phyloP scores from a whole-genome alignment of 1,140 invertebrate species.

The Zaprionus kolodkinae region DNA sequence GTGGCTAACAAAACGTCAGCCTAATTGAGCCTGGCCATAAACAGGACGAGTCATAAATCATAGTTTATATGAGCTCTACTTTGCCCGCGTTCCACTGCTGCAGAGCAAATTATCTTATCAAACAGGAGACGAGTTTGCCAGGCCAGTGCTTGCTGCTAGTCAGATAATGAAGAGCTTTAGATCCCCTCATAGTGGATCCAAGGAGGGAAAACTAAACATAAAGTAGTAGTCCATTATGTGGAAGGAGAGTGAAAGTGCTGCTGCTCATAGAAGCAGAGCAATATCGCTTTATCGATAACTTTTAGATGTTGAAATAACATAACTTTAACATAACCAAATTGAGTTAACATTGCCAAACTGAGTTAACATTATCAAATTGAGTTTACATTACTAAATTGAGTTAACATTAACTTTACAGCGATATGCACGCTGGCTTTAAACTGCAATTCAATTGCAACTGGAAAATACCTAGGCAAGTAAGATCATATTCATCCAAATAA shows the following conservation, averaged over 20 bases:
- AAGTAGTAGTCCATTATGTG: not conserved
- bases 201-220: not conserved
- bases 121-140: conserved; percentile 16
- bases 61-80: conserved; percentile 57
- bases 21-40: conserved; percentile 77
- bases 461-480: not conserved
- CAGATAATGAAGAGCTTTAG: not conserved
- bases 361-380: not conserved
- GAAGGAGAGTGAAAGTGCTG: not conserved
- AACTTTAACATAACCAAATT: not conserved
- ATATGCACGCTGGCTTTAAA: not conserved
- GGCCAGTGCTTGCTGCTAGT: not conserved
- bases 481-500: not conserved
- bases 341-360: not conserved
- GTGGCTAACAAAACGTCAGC: conserved; percentile 73
- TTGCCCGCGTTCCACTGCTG: conserved; percentile 13
- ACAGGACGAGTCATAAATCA: conserved; percentile 69
- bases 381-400: not conserved
- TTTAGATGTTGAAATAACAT: not conserved
- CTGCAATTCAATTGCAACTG: no score
- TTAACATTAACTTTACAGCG: no score
- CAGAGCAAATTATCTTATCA: conserved; percentile 51
- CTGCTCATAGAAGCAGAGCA: no score
- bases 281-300: not conserved
- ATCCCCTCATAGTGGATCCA: not conserved